A percentile compares a stretch with the other conserved stretches of the same genome.
Conservation (phyloP, 2,797 vertebrate species). For the Schizopygopsis malacanthus region DNA sequence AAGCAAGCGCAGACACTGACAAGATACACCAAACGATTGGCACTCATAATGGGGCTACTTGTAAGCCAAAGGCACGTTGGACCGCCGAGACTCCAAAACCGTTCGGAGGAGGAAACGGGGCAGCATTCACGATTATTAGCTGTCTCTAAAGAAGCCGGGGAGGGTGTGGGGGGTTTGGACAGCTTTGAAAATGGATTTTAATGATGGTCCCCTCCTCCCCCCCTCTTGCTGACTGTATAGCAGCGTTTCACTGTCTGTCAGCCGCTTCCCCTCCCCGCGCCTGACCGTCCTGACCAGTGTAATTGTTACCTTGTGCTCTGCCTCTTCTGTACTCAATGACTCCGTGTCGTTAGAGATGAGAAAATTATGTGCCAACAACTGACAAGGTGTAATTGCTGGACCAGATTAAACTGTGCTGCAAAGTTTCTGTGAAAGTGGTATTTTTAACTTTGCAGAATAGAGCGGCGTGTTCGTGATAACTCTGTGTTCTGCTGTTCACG, state of each 20-base stretch:
- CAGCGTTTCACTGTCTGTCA: constrained; percentile 59
- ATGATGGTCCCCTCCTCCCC: constrained; percentile 47
- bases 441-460: constrained; percentile 55
- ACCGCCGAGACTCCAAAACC: background rate
- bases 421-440: constrained; percentile 62
- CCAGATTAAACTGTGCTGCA: constrained; percentile 59
- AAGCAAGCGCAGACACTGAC: too few species aligned
- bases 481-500: constrained; percentile 13
- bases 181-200: constrained; percentile 59
- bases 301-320: constrained; percentile 66
- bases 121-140: constrained; percentile 28
- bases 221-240: constrained; percentile 51
- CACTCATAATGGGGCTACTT: constrained; percentile 26
- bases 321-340: constrained; percentile 64
- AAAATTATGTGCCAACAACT: constrained; percentile 71
- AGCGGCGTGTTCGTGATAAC: constrained; percentile 43
- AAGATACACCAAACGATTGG: background rate
- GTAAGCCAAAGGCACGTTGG: constrained; percentile 12
- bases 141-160: constrained; percentile 14
- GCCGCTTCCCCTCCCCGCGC: constrained; percentile 51
- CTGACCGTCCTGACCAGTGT: constrained; percentile 59
- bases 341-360: constrained; percentile 74
- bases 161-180: constrained; percentile 23
- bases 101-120: constrained; percentile 12
- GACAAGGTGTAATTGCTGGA: constrained; percentile 79